Conservation (phyloP, 2,797 vertebrate species). For the Sarcoramphus papa region DNA sequence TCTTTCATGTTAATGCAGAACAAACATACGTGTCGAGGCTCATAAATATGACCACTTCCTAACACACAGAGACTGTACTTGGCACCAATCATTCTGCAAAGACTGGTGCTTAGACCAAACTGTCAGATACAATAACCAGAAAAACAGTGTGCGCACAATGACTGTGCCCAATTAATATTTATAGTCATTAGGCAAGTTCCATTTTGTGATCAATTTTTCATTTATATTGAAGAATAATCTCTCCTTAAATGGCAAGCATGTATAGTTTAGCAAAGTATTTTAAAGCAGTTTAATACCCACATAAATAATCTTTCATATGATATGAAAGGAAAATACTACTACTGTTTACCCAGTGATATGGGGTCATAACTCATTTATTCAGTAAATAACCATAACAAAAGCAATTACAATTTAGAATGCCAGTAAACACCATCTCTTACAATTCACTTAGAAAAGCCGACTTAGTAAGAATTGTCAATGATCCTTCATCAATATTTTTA, state of each 20-base stretch:
- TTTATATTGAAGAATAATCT: not conserved
- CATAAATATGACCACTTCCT: not conserved
- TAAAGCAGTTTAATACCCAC: not conserved
- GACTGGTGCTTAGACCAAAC: not conserved
- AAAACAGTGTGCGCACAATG: not conserved
- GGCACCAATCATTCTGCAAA: not conserved
- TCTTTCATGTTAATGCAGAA: not conserved
- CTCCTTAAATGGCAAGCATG: not conserved
- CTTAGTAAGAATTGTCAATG: not conserved
- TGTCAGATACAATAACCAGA: not conserved
- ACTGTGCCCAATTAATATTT: not conserved
- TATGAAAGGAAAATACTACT: not conserved
- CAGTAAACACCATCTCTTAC: not conserved
- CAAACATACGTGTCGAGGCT: not conserved
- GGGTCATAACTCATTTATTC: not conserved
- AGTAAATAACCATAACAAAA: not conserved
- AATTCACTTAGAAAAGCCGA: not conserved
- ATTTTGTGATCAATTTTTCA: not conserved
- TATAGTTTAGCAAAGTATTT: not conserved
- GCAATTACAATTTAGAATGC: not conserved
- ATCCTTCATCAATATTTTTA: not conserved
- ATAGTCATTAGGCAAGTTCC: not conserved
- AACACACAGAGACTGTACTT: not conserved
- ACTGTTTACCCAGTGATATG: not conserved
- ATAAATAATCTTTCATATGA: not conserved